phyloP scores from a whole-genome alignment of 2,113 vertebrate species.

The Camelus dromedarius region DNA sequence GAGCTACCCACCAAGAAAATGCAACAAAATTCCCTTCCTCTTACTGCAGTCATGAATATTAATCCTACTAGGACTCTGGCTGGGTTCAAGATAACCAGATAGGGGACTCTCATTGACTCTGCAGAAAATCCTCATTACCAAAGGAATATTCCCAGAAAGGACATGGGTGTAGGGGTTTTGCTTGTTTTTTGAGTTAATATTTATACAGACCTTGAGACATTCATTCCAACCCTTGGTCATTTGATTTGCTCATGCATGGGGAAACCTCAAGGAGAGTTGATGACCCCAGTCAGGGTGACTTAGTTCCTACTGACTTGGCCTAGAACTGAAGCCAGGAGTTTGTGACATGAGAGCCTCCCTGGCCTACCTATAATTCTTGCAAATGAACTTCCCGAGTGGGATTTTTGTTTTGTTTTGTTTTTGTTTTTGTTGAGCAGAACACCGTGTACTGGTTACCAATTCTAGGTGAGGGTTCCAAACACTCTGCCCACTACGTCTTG shows the following conservation, averaged over 20 bases:
- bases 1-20: background rate
- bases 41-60: background rate
- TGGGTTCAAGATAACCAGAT: background rate
- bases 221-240: background rate
- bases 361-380: background rate
- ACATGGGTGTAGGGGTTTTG: background rate
- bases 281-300: background rate
- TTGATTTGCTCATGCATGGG: background rate
- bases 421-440: background rate
- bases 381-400: background rate
- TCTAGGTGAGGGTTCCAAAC: background rate
- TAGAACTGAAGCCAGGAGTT: background rate
- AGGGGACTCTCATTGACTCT: background rate
- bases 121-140: background rate
- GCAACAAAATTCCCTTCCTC: background rate
- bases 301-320: background rate
- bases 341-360: background rate
- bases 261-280: background rate
- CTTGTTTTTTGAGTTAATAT: background rate
- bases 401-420: background rate
- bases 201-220: background rate
- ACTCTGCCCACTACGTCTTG: background rate
- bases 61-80: background rate
- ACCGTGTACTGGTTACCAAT: background rate
- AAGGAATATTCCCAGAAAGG: background rate